phyloP scores from a whole-genome alignment of 2,797 vertebrate species.

The Ptychobarbus kaznakovi region DNA sequence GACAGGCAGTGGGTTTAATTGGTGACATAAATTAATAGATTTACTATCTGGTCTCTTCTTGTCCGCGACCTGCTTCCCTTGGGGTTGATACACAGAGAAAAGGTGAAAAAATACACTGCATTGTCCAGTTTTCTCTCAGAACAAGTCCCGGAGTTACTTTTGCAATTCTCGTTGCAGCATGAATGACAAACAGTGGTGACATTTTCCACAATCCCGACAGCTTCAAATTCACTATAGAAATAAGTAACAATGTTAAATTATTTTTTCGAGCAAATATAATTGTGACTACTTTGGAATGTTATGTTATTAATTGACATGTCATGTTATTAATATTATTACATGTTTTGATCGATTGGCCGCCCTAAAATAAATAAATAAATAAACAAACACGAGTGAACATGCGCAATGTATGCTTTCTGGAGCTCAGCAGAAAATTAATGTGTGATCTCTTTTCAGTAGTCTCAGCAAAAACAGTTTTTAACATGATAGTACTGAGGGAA shows the following conservation, averaged over 20 bases:
- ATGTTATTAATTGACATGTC: background rate
- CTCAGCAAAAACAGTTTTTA: slow-evolving; percentile 64
- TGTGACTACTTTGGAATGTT: background rate
- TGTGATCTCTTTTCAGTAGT: slow-evolving; percentile 54
- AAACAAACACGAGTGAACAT: slow-evolving; percentile 20
- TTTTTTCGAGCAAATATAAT: background rate
- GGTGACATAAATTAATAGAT: too few relatives aligned
- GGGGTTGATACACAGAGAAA: too few relatives aligned
- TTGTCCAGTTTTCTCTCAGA: too few relatives aligned
- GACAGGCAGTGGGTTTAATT: too few relatives aligned
- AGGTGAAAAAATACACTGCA: too few relatives aligned
- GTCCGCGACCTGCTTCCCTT: too few relatives aligned
- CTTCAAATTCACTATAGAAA: too few relatives aligned
- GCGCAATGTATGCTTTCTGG: slow-evolving; percentile 34
- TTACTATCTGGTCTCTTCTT: too few relatives aligned
- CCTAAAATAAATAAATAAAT: slow-evolving; percentile 7
- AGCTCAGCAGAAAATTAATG: slow-evolving; percentile 60
- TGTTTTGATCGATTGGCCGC: background rate
- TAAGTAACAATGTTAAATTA: background rate
- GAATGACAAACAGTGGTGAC: too few relatives aligned
- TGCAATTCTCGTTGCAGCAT: too few relatives aligned
- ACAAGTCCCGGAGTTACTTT: too few relatives aligned
- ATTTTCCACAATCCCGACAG: too few relatives aligned
- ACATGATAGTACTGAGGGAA: slow-evolving; percentile 51
- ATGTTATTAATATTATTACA: background rate